Evolutionary conservation across 2,888 invertebrate species (phyloP).

Genomic region (Enchytraeus crypticus): DNA sequence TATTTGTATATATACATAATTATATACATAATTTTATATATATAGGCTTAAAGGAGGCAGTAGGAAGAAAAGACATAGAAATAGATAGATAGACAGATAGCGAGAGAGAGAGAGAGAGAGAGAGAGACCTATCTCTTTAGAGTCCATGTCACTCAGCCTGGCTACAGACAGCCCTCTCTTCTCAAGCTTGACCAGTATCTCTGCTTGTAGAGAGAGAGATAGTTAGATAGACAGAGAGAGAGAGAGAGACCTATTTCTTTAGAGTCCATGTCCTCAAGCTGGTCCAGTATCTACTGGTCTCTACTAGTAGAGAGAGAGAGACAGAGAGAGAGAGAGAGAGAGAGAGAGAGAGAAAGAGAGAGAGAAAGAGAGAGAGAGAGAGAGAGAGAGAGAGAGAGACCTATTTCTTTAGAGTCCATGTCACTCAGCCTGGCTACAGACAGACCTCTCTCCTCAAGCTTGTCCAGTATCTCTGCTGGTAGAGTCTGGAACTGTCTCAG

Average conservation of each 20-base stretch:
- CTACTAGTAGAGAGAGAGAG: too few relatives aligned
- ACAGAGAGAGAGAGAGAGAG: too few relatives aligned
- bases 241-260: too few relatives aligned
- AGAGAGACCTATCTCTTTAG: conserved; percentile 68
- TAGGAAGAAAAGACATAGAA: too few relatives aligned
- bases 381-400: conserved; percentile 46
- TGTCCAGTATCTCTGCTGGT: conserved; percentile 64
- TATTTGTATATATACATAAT: too few relatives aligned
- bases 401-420: conserved; percentile 78
- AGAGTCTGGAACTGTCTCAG: conserved; percentile 63
- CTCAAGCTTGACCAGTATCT: conserved; percentile 73
- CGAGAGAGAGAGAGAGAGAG: too few relatives aligned
- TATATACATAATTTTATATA: too few relatives aligned
- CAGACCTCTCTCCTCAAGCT: conserved; percentile 67
- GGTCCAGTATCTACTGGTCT: too few relatives aligned
- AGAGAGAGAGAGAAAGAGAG: not conserved
- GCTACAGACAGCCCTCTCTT: conserved; percentile 64
- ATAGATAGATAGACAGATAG: too few relatives aligned
- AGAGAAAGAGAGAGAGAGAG: not conserved
- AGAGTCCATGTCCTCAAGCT: too few relatives aligned
- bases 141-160: conserved; percentile 73
- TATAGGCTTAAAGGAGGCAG: too few relatives aligned
- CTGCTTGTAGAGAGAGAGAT: conserved; percentile 56
- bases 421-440: conserved; percentile 71
- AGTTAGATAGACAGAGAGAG: too few relatives aligned